Evolutionary conservation across 2,888 invertebrate genomes (phyloP).

Genomic region (Clivina fossor): DNA sequence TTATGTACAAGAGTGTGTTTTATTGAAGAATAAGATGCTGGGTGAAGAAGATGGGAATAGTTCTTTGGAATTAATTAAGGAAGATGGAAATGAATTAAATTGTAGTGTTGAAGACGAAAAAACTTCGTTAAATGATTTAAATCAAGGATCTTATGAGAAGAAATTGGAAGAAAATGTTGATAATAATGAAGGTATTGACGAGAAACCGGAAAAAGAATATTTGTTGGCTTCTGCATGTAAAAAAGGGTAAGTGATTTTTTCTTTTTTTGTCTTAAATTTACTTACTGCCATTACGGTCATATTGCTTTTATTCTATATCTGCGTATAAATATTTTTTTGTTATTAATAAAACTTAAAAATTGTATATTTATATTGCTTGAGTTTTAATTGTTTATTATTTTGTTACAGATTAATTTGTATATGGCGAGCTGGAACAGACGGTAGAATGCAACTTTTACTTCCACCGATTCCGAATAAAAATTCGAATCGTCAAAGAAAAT

Average conservation of each 20-base stretch:
- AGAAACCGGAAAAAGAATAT: slow-evolving; percentile 52
- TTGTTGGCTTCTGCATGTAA: slow-evolving; percentile 70
- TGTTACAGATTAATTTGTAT: slow-evolving; percentile 59
- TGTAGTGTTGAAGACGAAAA: slow-evolving; percentile 8
- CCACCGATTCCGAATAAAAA: slow-evolving; percentile 44
- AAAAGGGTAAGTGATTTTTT: slow-evolving; percentile 59
- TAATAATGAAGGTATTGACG: slow-evolving; percentile 34
- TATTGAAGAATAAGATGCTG: slow-evolving; percentile 53
- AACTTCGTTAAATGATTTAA: slow-evolving; percentile 5
- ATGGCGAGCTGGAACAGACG: slow-evolving; percentile 68
- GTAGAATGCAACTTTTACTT: slow-evolving; percentile 53
- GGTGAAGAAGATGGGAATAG: slow-evolving; percentile 51
- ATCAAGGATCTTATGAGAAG: slow-evolving; percentile 1
- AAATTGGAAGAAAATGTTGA: slow-evolving; percentile 44
- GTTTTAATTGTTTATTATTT: slow-evolving; percentile 7
- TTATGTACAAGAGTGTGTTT: slow-evolving; percentile 46
- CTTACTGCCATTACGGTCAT: slow-evolving; percentile 32
- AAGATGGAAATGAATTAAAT: not conserved
- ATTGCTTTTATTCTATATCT: slow-evolving; percentile 16
- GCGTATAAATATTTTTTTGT: slow-evolving; percentile 32
- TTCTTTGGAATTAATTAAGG: not conserved
- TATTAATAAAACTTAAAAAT: slow-evolving; percentile 3
- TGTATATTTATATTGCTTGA: not conserved
- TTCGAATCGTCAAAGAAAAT: slow-evolving; percentile 47
- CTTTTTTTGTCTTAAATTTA: slow-evolving; percentile 39